Conservation (phyloP, 2,797 vertebrate species). For the Sebastes matsubarae region DNA sequence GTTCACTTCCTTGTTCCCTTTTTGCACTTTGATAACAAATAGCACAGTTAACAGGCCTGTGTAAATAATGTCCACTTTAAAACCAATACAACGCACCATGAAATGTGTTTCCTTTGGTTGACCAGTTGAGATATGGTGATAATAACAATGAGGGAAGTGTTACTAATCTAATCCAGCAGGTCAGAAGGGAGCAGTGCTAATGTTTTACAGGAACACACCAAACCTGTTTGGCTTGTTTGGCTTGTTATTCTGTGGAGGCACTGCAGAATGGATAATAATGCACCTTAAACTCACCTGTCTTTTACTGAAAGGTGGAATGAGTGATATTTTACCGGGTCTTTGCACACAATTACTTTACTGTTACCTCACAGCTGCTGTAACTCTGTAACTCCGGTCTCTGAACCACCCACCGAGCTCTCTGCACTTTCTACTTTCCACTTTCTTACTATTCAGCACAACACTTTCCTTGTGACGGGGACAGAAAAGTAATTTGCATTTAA, state of each 20-base stretch:
- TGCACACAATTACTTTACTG: not conserved
- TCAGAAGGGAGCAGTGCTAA: not conserved
- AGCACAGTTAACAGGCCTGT: not conserved
- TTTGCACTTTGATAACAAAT: not conserved
- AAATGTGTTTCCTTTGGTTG: not conserved
- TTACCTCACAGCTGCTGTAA: not conserved
- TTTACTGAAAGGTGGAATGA: not conserved
- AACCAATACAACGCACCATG: not conserved
- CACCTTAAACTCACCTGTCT: not conserved
- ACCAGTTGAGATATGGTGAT: not conserved
- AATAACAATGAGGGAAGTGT: not conserved
- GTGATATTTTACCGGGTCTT: not conserved
- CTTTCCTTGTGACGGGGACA: not conserved
- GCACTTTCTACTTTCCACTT: not conserved
- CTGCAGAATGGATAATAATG: not conserved
- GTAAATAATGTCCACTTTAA: not conserved
- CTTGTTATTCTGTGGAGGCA: not conserved
- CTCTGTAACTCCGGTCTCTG: not conserved
- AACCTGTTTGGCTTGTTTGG: constrained; percentile 45
- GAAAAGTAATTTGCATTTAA: not conserved
- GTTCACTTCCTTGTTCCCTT: constrained; percentile 40
- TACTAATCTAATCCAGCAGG: not conserved
- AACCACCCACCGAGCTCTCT: not conserved
- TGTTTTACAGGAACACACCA: not conserved
- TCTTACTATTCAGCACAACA: not conserved